Conservation (phyloP, 2,113 vertebrate genomes). For the Monarcha castaneiventris region DNA sequence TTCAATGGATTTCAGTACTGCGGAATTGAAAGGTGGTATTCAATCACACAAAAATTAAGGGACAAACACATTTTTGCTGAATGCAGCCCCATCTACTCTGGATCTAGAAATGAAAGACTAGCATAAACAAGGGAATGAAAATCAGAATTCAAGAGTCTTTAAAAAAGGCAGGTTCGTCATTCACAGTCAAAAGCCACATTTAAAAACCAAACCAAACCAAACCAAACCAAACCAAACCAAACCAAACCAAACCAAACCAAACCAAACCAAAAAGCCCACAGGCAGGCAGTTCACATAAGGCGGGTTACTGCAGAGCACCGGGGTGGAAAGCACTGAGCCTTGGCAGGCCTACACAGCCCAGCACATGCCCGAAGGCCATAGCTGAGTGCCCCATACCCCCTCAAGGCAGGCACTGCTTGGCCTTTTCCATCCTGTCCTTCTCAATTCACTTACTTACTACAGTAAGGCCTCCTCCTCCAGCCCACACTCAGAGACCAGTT, state of each 20-base stretch:
- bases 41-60: neutral
- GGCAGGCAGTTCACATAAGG: neutral
- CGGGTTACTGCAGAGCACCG: rapidly evolving
- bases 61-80: neutral
- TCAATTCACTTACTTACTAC: neutral
- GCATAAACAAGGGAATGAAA: neutral
- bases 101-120: neutral
- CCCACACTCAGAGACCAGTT: neutral
- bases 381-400: rapidly evolving
- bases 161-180: neutral
- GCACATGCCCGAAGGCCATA: rapidly evolving
- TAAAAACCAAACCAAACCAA: neutral
- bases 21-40: neutral
- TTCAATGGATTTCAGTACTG: neutral
- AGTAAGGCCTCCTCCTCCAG: neutral
- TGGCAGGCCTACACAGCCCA: too few relatives aligned
- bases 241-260: neutral
- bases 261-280: neutral
- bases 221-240: neutral
- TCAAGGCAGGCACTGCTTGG: rapidly evolving
- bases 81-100: neutral
- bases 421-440: neutral
- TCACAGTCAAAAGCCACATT: neutral
- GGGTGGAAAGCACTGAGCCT: neutral
- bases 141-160: neutral